Conservation (phyloP, 2,113 vertebrate genomes). For the Pontoporia blainvillei region DNA sequence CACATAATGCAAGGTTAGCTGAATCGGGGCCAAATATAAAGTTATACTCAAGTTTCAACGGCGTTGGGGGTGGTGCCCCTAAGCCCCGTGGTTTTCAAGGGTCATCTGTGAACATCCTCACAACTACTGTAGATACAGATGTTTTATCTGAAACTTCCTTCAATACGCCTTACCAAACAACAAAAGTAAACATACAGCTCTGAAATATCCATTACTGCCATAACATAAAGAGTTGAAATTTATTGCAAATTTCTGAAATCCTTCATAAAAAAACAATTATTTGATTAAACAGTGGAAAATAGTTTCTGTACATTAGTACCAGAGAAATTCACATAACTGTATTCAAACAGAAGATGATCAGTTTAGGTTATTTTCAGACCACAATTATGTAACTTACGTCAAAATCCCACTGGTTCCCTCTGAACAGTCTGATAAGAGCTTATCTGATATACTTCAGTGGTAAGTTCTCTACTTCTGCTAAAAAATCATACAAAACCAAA, state of each 20-base stretch:
- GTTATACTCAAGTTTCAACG: background rate
- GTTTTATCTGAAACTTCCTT: background rate
- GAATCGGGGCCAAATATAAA: background rate
- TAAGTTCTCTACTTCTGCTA: slow-evolving; percentile 1
- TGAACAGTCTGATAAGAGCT: background rate
- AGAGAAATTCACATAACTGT: background rate
- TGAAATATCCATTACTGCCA: background rate
- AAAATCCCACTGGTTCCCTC: slow-evolving; percentile 32
- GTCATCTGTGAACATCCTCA: background rate
- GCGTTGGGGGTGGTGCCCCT: too few species aligned
- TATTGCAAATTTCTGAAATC: slow-evolving; percentile 27
- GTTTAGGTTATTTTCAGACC: slow-evolving; percentile 5
- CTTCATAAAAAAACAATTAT: background rate
- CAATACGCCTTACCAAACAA: background rate
- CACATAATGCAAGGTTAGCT: background rate
- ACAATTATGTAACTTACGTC: background rate
- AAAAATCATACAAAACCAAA: slow-evolving; percentile 12
- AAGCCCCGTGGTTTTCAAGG: background rate
- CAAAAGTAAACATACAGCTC: background rate
- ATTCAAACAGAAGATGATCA: slow-evolving; percentile 26
- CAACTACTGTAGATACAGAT: background rate
- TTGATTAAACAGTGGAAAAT: background rate
- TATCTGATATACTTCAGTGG: background rate
- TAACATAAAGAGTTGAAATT: background rate
- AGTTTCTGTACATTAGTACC: background rate